Conservation (phyloP, 2,113 vertebrate genomes). For the Indri indri region DNA sequence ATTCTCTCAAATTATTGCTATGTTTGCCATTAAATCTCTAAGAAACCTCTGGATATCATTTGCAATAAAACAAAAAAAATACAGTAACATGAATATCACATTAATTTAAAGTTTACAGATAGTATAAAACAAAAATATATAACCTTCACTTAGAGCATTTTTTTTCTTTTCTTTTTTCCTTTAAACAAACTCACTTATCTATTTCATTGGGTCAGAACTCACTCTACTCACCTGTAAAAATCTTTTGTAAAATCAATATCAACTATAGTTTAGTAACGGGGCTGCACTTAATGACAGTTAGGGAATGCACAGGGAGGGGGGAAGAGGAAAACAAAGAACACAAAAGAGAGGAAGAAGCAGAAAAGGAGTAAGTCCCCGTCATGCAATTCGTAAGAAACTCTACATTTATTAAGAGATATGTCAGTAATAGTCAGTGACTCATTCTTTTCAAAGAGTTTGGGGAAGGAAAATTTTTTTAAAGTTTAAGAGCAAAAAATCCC, state of each 20-base stretch:
- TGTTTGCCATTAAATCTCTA: background rate
- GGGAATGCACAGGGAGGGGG: background rate
- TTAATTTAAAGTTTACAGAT: background rate
- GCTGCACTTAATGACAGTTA: background rate
- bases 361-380: background rate
- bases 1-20: background rate
- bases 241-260: background rate
- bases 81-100: background rate
- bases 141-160: background rate
- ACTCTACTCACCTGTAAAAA: background rate
- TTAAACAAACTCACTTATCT: background rate
- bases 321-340: background rate
- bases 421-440: background rate
- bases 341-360: background rate
- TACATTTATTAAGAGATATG: background rate
- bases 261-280: background rate
- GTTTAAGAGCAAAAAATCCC: background rate
- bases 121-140: background rate
- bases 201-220: background rate
- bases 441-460: background rate
- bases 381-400: background rate
- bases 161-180: background rate
- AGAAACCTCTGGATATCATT: background rate
- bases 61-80: background rate
- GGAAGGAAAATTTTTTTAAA: conserved; percentile 6